Conservation (phyloP, 2,113 vertebrate species). For the Orthochromis indermauri region DNA sequence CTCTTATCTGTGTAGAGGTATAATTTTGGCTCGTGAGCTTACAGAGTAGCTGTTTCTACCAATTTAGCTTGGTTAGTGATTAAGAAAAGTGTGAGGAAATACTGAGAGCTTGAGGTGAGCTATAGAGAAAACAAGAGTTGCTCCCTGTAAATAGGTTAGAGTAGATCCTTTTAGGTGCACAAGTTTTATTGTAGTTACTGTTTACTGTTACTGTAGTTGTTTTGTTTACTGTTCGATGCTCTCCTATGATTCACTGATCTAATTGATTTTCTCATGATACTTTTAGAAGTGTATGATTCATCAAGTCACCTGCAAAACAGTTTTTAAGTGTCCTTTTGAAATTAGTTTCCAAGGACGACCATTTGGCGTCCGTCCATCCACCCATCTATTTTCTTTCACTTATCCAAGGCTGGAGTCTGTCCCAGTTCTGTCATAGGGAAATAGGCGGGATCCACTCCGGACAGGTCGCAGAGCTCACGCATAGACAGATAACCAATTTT, state of each 20-base stretch:
- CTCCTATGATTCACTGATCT: neutral
- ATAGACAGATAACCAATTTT: neutral
- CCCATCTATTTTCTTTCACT: neutral
- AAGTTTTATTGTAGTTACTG: too few species aligned
- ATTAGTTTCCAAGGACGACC: neutral
- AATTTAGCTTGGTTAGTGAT: neutral
- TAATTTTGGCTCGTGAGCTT: neutral
- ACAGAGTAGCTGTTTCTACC: neutral
- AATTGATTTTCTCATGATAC: neutral
- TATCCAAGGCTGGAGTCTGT: neutral
- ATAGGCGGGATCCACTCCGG: fast-evolving
- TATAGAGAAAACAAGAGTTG: neutral
- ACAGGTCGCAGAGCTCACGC: neutral
- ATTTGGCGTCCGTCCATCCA: neutral
- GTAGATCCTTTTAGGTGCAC: neutral
- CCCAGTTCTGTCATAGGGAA: neutral
- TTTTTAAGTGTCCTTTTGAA: neutral
- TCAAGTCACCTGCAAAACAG: neutral
- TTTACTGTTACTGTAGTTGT: neutral
- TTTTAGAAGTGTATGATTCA: neutral
- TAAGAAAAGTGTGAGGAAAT: neutral
- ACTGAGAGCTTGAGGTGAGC: neutral
- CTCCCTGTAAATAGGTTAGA: neutral
- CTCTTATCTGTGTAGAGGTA: neutral
- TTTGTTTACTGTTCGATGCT: neutral